A percentile compares a stretch with the other conserved stretches of the same genome.
These are phyloP conservation scores for Eupithecia dodoneata DNA, from an alignment of 2,888 invertebrate species.

Conservation along the genomic window DNA sequence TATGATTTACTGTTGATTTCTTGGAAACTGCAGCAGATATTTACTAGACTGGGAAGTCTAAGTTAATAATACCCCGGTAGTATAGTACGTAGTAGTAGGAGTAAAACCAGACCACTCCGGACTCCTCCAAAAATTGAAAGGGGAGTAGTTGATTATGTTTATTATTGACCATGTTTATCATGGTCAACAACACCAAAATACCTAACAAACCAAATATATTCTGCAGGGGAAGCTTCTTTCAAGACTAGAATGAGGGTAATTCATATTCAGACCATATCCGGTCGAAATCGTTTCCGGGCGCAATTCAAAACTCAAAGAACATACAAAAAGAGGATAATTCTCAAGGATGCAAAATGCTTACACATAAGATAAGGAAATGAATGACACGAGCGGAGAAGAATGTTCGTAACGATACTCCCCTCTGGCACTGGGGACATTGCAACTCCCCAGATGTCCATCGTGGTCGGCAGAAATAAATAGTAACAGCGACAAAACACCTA, in stretches of 20 bases:
- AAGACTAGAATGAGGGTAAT: background rate
- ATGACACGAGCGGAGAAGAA: background rate
- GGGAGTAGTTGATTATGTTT: background rate
- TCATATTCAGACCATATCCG: background rate
- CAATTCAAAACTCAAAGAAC: conserved; percentile 1
- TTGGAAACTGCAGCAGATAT: background rate
- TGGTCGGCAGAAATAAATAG: background rate
- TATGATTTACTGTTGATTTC: background rate
- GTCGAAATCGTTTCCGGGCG: background rate
- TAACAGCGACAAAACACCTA: background rate
- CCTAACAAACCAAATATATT: background rate
- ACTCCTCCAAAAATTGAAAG: background rate
- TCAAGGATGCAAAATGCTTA: background rate
- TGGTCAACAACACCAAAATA: background rate
- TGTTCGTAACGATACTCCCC: background rate
- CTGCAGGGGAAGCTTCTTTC: background rate
- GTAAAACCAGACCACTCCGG: background rate
- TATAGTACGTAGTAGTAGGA: background rate
- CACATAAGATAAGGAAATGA: background rate
- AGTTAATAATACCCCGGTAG: too few relatives aligned
- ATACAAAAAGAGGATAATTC: background rate
- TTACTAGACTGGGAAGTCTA: background rate
- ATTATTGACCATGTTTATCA: background rate
- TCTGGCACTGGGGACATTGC: background rate
- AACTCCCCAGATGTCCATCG: background rate